Base-by-base conservation (phyloP, 92 coral and sea anemone species). In the Phymanthus crucifer region DNA sequence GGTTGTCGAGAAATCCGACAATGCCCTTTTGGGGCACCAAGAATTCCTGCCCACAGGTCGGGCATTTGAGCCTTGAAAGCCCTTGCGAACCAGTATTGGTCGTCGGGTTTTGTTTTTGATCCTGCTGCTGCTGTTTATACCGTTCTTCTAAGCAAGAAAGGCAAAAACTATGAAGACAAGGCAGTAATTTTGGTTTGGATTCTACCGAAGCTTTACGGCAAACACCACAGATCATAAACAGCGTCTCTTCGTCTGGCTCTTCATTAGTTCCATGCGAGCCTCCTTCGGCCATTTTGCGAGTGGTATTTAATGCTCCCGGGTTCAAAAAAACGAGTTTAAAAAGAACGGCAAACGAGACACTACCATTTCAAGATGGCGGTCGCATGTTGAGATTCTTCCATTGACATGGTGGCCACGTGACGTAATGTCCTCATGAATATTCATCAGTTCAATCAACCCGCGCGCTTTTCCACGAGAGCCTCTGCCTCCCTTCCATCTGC, bases 1-100 rank as follows among this genome's bases (percentile, higher is more conserved):
- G 99, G 75, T 95, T 95, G 81, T 95, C 99, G 64, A 95, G 91
- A 83, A 95, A 95, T 58, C 97, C 97, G 18, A 57, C 43, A 40
- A 95, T 89, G 70, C 99, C 99, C 32, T 88, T 87, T 74, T 90
- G 94, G 21, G 99, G 98, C 52, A 95, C 99, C 23, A 95, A 84
- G 80, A 95, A 95, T 87, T 95, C 99, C 47, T 95, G 99, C 17
- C 99, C 99, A 76, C 99, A 95, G 23, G 92, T 95, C 47, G 99
- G 99, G 80, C 99, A 95, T 83, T 95, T 93, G 27, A 95, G 85
- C 56, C 99, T 83, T 32, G 91, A 92, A 29, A 90, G 82, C 35
- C 86, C 74, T 69, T 69, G 82, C 19, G 88, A 43, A 2, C 91
- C 88, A 40, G 84, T 66, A 58, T 84, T 83, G 56, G 86, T 23